phyloP scores from a whole-genome alignment of 2,888 invertebrate genomes.

The Adineta ricciae region DNA sequence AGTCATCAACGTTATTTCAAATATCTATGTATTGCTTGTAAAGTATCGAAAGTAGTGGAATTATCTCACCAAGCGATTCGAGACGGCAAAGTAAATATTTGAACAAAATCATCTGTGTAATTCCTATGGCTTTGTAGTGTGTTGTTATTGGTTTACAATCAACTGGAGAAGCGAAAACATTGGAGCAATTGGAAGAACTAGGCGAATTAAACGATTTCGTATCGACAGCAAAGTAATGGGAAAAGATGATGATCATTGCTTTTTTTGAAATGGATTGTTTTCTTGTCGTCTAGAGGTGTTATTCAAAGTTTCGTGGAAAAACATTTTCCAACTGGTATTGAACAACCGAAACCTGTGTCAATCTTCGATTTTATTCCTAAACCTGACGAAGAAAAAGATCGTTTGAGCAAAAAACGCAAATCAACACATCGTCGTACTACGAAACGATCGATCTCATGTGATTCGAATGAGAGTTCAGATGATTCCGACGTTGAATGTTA shows the following conservation, averaged over 20 bases:
- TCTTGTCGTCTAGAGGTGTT: conserved; percentile 60
- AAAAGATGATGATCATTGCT: too few relatives aligned
- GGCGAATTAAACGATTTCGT: conserved; percentile 95
- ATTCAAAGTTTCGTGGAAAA: conserved; percentile 91
- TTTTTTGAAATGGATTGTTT: too few relatives aligned
- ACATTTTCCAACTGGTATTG: conserved; percentile 69
- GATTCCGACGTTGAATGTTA: background rate
- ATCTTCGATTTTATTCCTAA: background rate
- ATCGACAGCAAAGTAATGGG: conserved; percentile 57
- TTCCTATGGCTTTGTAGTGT: conserved; percentile 54
- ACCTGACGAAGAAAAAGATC: background rate
- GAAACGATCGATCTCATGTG: background rate
- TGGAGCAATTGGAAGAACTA: conserved; percentile 84
- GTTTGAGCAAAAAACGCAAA: background rate
- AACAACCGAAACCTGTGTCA: background rate
- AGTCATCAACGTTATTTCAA: conserved; percentile 98
- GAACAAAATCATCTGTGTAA: too few relatives aligned
- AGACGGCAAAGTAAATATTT: conserved; percentile 51
- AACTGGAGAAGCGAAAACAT: conserved; percentile 90
- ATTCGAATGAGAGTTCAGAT: background rate
- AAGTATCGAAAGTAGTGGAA: conserved; percentile 60
- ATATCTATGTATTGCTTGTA: conserved; percentile 93
- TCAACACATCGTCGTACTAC: background rate
- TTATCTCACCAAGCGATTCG: conserved; percentile 55
- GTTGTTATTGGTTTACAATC: conserved; percentile 98